These are phyloP conservation scores for Campaea margaritaria DNA, from an alignment of 2,888 invertebrate species.

Conservation along the genomic window DNA sequence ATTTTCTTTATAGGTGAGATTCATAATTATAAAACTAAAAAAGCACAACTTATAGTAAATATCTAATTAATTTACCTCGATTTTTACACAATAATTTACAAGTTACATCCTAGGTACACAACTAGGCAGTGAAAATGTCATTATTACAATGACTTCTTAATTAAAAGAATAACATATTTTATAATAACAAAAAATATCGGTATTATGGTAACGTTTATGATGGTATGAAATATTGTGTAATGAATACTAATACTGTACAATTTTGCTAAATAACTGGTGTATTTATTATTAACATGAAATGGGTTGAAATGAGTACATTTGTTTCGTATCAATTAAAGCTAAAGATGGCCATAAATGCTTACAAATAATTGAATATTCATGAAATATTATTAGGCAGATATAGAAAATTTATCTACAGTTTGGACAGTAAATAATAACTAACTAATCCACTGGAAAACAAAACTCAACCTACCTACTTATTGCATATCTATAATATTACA, in stretches of 20 bases:
- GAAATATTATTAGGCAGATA: background rate
- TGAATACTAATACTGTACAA: slow-evolving; percentile 41
- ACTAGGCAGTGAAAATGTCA: slow-evolving; percentile 68
- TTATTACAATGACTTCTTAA: slow-evolving; percentile 26
- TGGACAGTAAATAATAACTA: too few relatives aligned
- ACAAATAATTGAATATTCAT: slow-evolving; percentile 26
- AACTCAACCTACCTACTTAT: background rate
- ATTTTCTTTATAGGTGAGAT: slow-evolving; percentile 66
- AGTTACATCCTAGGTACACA: slow-evolving; percentile 54
- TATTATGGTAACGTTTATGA: slow-evolving; percentile 59
- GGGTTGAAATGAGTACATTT: slow-evolving; percentile 9
- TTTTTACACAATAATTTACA: slow-evolving; percentile 79
- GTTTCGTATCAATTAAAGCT: slow-evolving; percentile 65
- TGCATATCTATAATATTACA: too few relatives aligned
- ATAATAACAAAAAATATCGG: slow-evolving; percentile 10
- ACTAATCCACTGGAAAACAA: slow-evolving; percentile 22
- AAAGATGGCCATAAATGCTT: slow-evolving; percentile 69
- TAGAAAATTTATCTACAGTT: background rate
- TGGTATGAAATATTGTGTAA: slow-evolving; percentile 37
- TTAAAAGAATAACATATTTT: slow-evolving; percentile 8
- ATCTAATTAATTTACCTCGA: slow-evolving; percentile 57
- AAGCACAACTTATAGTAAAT: slow-evolving; percentile 51
- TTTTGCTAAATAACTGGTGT: slow-evolving; percentile 15
- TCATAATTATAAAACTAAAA: slow-evolving; percentile 58
- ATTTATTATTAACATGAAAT: slow-evolving; percentile 1